phyloP scores from a whole-genome alignment of 1,140 invertebrate species.

The Bombus haemorrhoidalis region DNA sequence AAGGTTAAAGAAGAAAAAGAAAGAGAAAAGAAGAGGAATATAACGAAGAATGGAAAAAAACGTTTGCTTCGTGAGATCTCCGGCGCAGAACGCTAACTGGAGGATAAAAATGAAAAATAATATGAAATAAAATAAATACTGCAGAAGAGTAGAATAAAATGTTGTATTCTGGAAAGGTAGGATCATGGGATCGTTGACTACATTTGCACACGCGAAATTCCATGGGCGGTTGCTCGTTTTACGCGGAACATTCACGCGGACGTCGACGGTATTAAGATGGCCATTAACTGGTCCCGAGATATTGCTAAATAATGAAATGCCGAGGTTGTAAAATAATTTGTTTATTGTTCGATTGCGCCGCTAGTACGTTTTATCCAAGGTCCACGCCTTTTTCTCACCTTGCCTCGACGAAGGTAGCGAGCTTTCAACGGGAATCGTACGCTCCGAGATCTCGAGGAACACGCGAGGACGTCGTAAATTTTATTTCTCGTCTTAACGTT shows the following conservation, averaged over 20 bases:
- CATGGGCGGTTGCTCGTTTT: conserved; percentile 31
- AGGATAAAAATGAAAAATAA: background rate
- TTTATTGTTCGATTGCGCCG: conserved; percentile 69
- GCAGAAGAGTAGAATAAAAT: background rate
- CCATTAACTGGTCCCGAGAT: conserved; percentile 67
- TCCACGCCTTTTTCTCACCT: background rate
- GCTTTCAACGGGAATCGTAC: background rate
- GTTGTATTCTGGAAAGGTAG: background rate
- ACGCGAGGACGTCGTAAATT: conserved; percentile 2
- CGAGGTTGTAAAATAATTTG: conserved; percentile 72
- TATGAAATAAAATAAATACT: conserved; percentile 23
- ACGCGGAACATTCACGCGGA: background rate
- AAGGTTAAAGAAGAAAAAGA: too few species aligned
- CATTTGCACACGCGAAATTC: conserved; percentile 49
- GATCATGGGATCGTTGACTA: background rate
- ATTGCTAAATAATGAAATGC: conserved; percentile 75
- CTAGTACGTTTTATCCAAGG: background rate
- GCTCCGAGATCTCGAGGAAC: background rate
- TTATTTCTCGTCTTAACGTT: background rate
- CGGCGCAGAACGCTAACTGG: too few species aligned
- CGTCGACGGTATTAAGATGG: background rate
- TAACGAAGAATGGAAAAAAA: too few species aligned
- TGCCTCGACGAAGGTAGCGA: too few species aligned
- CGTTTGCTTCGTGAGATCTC: too few species aligned
- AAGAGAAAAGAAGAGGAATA: too few species aligned